phyloP scores from a whole-genome alignment of 2,113 vertebrate genomes.

The Serinus canaria region DNA sequence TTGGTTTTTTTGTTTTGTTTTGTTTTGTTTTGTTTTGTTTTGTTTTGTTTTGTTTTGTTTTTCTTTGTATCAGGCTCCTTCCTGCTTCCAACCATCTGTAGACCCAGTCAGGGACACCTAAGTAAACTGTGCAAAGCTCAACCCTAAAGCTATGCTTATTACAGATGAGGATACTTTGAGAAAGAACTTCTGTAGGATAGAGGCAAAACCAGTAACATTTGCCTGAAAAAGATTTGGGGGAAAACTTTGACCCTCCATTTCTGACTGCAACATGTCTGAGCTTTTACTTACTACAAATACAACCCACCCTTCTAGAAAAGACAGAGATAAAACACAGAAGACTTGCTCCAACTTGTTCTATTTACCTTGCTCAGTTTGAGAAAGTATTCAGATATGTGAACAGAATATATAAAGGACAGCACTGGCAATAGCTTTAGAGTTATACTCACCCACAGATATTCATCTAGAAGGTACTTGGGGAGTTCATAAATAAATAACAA shows the following conservation, averaged over 20 bases:
- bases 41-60: no score
- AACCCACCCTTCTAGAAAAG: not conserved
- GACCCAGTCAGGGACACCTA: not conserved
- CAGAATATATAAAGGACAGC: not conserved
- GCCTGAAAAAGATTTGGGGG: not conserved
- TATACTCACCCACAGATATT: not conserved
- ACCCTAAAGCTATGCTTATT: not conserved
- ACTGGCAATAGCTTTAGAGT: not conserved
- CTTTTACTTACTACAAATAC: not conserved
- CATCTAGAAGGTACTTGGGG: not conserved
- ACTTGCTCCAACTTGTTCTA: conserved; percentile 27
- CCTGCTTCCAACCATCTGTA: not conserved
- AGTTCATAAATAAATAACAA: conserved; percentile 17
- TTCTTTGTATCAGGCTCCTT: not conserved
- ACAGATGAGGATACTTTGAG: not conserved
- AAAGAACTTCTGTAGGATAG: not conserved
- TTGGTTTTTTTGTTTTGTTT: no score
- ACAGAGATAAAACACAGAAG: not conserved
- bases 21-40: no score
- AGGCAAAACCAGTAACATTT: not conserved
- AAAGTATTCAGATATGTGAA: conserved; percentile 14
- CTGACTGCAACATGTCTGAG: not conserved
- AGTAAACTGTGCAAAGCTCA: not conserved
- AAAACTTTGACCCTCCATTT: not conserved
- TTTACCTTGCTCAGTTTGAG: conserved; percentile 14